These are phyloP conservation scores for Halcyon malimbica DNA, from an alignment of 2,113 vertebrate genomes.

Conservation along the genomic window DNA sequence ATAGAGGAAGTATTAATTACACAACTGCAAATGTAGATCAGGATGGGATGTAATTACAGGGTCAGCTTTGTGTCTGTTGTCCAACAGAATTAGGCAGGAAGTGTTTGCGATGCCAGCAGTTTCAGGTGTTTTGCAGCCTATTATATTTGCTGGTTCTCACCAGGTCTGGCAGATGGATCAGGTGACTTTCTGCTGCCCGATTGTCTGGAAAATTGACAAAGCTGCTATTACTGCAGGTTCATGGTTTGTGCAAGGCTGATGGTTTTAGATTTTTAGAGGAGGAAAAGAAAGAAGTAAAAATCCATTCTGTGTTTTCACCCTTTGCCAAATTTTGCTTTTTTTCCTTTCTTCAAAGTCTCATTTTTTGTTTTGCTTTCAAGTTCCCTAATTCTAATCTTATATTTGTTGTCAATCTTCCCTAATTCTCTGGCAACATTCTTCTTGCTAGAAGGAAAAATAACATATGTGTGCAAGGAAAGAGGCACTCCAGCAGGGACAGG, in stretches of 20 bases:
- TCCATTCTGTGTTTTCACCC: neutral
- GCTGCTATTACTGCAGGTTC: conserved; percentile 64
- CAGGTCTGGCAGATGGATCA: conserved; percentile 72
- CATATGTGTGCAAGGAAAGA: neutral
- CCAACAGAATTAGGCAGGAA: conserved; percentile 82
- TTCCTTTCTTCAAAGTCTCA: neutral
- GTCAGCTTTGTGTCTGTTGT: conserved; percentile 82
- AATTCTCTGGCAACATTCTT: neutral
- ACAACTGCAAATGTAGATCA: conserved; percentile 78
- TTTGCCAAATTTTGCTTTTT: neutral
- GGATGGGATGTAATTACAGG: conserved; percentile 85
- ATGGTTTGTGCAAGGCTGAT: conserved; percentile 40
- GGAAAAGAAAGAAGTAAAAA: conserved; percentile 4
- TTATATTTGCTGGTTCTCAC: conserved; percentile 77
- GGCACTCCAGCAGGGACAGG: neutral
- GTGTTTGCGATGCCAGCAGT: conserved; percentile 71
- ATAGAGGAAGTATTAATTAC: conserved; percentile 87
- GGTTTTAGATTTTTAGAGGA: conserved; percentile 16
- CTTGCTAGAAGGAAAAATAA: neutral
- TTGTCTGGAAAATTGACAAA: conserved; percentile 78
- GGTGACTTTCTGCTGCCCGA: conserved; percentile 76
- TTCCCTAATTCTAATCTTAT: neutral
- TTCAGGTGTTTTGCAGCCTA: conserved; percentile 80
- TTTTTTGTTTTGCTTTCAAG: neutral
- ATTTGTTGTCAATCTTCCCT: neutral